These are phyloP conservation scores for Drosophila fungiperda DNA, from an alignment of 2,888 invertebrate species.

Conservation along the genomic window DNA sequence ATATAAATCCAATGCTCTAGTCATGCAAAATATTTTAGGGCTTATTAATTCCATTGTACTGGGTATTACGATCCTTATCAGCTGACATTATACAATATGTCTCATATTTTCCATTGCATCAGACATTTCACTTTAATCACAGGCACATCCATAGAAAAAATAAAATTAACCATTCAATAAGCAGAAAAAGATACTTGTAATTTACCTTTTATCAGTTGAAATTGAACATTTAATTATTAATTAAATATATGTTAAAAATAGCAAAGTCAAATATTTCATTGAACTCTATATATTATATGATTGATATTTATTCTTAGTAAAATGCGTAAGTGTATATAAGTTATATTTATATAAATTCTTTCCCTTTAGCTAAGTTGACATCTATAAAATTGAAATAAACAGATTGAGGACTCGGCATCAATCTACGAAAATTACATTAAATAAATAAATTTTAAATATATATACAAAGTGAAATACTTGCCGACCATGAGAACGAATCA, in stretches of 20 bases:
- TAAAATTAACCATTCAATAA: constrained; percentile 7
- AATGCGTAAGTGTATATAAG: neutral
- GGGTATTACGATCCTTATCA: constrained; percentile 56
- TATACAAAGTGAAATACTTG: constrained; percentile 24
- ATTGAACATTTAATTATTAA: neutral
- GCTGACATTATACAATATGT: constrained; percentile 54
- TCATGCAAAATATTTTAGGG: constrained; percentile 8
- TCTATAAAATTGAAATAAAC: neutral
- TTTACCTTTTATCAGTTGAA: neutral
- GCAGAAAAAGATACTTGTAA: neutral
- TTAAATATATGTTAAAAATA: neutral
- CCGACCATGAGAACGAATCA: constrained; percentile 55
- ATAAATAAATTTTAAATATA: neutral
- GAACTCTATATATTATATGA: neutral
- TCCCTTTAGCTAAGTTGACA: neutral
- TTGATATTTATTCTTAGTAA: neutral
- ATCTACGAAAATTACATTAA: constrained; percentile 3
- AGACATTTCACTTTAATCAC: constrained; percentile 3
- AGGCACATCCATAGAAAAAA: constrained; percentile 2
- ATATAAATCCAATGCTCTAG: constrained; percentile 66
- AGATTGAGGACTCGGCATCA: neutral
- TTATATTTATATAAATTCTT: neutral
- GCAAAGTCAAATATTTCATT: neutral
- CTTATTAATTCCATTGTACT: constrained; percentile 47
- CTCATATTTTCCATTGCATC: constrained; percentile 26